These are phyloP conservation scores for Dinothrombium tinctorium DNA, from an alignment of 1,140 invertebrate genomes.

Conservation along the genomic window DNA sequence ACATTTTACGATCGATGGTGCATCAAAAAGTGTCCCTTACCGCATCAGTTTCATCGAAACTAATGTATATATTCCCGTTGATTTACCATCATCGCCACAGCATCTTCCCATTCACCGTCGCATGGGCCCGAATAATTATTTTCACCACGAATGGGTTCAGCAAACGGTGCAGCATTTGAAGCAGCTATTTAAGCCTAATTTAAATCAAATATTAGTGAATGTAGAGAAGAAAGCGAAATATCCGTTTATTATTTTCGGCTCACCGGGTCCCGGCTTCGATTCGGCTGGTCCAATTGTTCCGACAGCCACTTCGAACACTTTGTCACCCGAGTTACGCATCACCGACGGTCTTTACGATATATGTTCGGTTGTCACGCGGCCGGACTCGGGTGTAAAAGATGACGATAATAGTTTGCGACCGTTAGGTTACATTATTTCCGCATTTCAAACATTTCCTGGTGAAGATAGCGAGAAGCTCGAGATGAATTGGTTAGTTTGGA, in stretches of 20 bases:
- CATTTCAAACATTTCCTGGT: constrained; percentile 79
- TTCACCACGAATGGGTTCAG: constrained; percentile 9
- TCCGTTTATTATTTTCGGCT: constrained; percentile 11
- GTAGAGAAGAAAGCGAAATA: constrained; percentile 11
- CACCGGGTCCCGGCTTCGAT: neutral
- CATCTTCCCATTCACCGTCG: neutral
- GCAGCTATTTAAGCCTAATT: constrained; percentile 6
- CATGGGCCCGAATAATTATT: neutral
- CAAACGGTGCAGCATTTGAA: constrained; percentile 6
- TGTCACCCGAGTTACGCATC: constrained; percentile 10
- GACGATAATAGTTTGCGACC: constrained; percentile 1
- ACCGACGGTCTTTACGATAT: constrained; percentile 10
- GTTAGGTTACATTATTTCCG: constrained; percentile 74
- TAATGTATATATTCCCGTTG: constrained; percentile 8
- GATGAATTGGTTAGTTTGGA: constrained; percentile 80
- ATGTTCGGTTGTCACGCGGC: constrained; percentile 2
- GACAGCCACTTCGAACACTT: neutral
- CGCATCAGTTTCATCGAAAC: constrained; percentile 12
- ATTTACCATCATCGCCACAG: constrained; percentile 7
- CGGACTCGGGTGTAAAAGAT: constrained; percentile 4
- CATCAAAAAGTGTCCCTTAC: neutral
- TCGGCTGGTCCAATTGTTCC: neutral
- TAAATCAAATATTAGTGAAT: constrained; percentile 10
- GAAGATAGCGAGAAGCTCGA: constrained; percentile 71
- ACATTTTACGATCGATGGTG: neutral